A percentile compares a stretch with the other conserved stretches of the same genome.
These are phyloP conservation scores for Gulo gulo DNA, from an alignment of 2,113 vertebrate genomes.

Conservation along the genomic window DNA sequence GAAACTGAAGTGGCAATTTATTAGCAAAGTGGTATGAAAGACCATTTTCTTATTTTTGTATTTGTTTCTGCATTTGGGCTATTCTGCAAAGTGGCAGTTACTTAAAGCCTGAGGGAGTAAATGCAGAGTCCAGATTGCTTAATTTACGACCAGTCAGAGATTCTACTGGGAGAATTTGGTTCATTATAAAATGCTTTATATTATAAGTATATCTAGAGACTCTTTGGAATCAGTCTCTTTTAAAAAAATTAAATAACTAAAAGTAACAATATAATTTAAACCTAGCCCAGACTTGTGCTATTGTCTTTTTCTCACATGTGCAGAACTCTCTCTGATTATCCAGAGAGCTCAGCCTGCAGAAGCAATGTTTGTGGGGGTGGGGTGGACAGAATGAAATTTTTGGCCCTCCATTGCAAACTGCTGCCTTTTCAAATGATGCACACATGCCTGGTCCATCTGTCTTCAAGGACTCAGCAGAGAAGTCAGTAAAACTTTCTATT, in stretches of 20 bases:
- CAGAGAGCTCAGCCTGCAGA: constrained; percentile 34
- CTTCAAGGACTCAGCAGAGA: constrained; percentile 61
- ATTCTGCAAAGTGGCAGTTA: constrained; percentile 45
- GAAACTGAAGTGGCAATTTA: constrained; percentile 48
- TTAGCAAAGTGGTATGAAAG: constrained; percentile 27
- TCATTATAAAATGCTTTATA: constrained; percentile 52
- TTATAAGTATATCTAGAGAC: background rate
- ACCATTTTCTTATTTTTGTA: constrained; percentile 32
- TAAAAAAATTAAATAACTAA: constrained; percentile 45
- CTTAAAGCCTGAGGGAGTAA: constrained; percentile 5
- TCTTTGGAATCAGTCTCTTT: constrained; percentile 1
- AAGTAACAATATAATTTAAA: constrained; percentile 19
- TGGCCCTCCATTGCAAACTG: constrained; percentile 60
- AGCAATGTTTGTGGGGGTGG: constrained; percentile 27
- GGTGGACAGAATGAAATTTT: constrained; percentile 47
- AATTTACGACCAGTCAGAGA: background rate
- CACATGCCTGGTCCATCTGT: constrained; percentile 75
- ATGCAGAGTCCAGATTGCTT: background rate
- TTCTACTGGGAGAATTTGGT: background rate
- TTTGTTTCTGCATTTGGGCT: constrained; percentile 32
- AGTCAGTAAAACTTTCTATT: constrained; percentile 70
- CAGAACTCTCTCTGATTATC: constrained; percentile 5
- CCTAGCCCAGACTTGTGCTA: background rate
- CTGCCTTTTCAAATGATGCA: constrained; percentile 67
- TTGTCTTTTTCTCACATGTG: background rate